Evolutionary conservation across 2,888 invertebrate species (phyloP), one percentile per base, ranked within the genome.

Genomic region (Caradrina kadenii): DNA sequence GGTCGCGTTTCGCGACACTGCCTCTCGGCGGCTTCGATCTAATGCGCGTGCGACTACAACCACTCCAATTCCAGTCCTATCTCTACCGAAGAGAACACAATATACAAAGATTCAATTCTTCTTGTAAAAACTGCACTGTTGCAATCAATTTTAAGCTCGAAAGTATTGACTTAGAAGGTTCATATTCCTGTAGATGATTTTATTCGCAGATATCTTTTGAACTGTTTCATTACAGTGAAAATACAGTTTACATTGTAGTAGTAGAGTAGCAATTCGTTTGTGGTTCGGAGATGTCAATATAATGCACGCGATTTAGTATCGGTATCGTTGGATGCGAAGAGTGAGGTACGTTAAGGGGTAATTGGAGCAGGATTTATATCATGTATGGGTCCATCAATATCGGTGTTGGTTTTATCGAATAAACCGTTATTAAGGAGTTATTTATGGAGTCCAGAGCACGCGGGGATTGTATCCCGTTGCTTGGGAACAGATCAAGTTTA

Each of bases 1-100:
- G 94, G 89, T 94, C 85, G 92, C 90, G 94, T 94, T 95, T 95
- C 94, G 95, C 95, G 95, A 95, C 93, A 93, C 91, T 92, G 93
- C 92, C 90, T 93, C 93, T 92, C 86, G 72, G 86, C 87, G 73
- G 81, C 89, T 90, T 88, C 88, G 81, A 88, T 88, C 87, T 87
- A 85, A 88, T 86, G 85, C 82, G 80, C 84, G 70, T 69, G 63
- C 54, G 49, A 26, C 67, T 54, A 21, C 61, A 39, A 31, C 54
- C 74, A 85, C 84, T 50, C 79, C 52, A 88, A 84, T 88, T 73
- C 83, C 74, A 79, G 82, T 86, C 79, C 80, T 89, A 90, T 73
- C 67, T 49, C 82, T 48, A 59, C 15, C 17, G 39, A 48, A 62
- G 68, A 92, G 81, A 87, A 86, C 71, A 69, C 63, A 85, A 73